Conservation (phyloP, 2,113 vertebrate genomes). For the Terrapene triunguis region DNA sequence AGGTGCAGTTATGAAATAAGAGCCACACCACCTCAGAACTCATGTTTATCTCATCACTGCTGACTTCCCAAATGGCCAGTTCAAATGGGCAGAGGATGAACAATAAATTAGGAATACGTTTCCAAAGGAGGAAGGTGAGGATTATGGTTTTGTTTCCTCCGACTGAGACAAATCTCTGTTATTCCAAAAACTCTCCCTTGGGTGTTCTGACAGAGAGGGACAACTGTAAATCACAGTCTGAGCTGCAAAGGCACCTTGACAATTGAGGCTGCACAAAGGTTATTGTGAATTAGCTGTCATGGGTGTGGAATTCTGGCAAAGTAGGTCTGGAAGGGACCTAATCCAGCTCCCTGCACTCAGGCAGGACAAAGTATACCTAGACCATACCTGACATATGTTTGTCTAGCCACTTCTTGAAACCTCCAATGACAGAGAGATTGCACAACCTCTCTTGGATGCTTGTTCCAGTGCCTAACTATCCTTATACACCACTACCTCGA, state of each 20-base stretch:
- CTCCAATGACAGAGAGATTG: too few relatives aligned
- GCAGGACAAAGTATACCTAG: background rate
- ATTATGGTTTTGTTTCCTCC: background rate
- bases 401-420: too few relatives aligned
- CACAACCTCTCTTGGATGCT: too few relatives aligned
- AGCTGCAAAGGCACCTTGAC: background rate
- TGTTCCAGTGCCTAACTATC: too few relatives aligned
- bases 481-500: too few relatives aligned
- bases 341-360: background rate
- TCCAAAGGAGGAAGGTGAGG: background rate
- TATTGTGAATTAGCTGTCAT: background rate
- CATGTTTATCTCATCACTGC: background rate
- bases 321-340: background rate
- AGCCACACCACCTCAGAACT: background rate
- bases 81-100: background rate
- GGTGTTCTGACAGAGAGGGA: background rate
- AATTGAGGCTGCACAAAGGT: background rate
- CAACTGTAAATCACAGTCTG: background rate
- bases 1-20: background rate
- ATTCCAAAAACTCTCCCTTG: background rate
- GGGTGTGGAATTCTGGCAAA: background rate
- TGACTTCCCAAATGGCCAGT: background rate
- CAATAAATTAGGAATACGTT: background rate
- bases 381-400: background rate
- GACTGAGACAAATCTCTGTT: background rate